These are phyloP conservation scores for Cremastinae sp. DNA, from an alignment of 2,888 invertebrate species.

Conservation along the genomic window DNA sequence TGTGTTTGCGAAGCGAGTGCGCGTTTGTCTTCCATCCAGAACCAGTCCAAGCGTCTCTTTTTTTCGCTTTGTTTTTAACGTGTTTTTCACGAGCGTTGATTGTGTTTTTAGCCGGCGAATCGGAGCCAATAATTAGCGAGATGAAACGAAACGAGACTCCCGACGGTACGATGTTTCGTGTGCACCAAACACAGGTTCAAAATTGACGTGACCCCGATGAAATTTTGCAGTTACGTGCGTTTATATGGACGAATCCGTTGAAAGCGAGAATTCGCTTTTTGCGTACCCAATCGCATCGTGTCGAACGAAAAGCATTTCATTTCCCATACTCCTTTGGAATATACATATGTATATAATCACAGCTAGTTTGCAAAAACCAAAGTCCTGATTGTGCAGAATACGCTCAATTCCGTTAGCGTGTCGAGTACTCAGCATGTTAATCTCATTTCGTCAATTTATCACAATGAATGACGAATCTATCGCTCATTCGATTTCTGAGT, in stretches of 20 bases:
- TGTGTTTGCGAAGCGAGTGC: conserved; percentile 41
- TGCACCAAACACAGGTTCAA: conserved; percentile 11
- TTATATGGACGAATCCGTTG: conserved; percentile 9
- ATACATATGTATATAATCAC: conserved; percentile 42
- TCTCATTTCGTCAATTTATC: conserved; percentile 51
- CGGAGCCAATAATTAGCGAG: conserved; percentile 72
- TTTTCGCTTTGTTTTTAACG: conserved; percentile 69
- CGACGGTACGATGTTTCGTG: conserved; percentile 51
- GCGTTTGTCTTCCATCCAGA: conserved; percentile 55
- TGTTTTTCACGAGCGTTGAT: conserved; percentile 70
- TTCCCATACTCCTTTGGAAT: not conserved
- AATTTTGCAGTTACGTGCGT: conserved; percentile 9
- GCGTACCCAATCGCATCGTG: conserved; percentile 47
- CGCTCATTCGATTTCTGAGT: conserved; percentile 41
- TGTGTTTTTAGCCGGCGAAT: conserved; percentile 73
- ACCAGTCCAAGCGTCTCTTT: conserved; percentile 25
- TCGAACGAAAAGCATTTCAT: conserved; percentile 37
- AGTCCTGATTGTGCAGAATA: conserved; percentile 5
- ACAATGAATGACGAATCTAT: conserved; percentile 53
- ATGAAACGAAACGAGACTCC: conserved; percentile 57
- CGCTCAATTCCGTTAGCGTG: conserved; percentile 9
- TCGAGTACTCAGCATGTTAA: conserved; percentile 44
- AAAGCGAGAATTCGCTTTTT: conserved; percentile 39
- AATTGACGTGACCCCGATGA: conserved; percentile 5
- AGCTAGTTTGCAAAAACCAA: conserved; percentile 45